phyloP scores from a whole-genome alignment of 2,888 invertebrate species.

The Entomobrya proxima region DNA sequence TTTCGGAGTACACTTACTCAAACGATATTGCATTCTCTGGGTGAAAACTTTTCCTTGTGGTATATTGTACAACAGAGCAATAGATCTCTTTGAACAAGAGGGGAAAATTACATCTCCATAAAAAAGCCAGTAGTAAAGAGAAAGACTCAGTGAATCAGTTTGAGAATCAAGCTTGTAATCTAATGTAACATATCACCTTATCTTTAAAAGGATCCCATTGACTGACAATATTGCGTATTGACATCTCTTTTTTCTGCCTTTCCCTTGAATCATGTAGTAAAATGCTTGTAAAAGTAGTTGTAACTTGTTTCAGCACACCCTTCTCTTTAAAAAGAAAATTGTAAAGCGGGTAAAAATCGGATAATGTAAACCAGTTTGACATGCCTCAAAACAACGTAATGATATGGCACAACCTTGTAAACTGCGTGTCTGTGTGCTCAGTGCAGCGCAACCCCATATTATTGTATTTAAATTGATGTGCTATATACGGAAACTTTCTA shows the following conservation, averaged over 20 bases:
- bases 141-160: not conserved
- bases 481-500: conserved; percentile 3
- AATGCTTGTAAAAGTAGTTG: conserved; percentile 47
- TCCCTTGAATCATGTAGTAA: conserved; percentile 43
- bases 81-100: conserved; percentile 57
- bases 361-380: conserved; percentile 50
- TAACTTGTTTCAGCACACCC: conserved; percentile 63
- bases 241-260: conserved; percentile 41
- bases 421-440: not conserved
- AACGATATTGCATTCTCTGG: not conserved
- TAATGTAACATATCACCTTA: conserved; percentile 65
- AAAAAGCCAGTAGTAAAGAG: conserved; percentile 36
- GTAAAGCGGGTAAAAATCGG: conserved; percentile 33
- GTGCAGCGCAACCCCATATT: not conserved
- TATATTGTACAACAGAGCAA: conserved; percentile 9
- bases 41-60: not conserved
- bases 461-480: conserved; percentile 43
- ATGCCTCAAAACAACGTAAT: conserved; percentile 54
- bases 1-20: not conserved
- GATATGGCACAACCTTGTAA: conserved; percentile 19
- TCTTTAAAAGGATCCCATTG: conserved; percentile 67
- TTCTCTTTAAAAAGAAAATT: conserved; percentile 32
- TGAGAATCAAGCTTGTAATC: conserved; percentile 46
- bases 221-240: conserved; percentile 70
- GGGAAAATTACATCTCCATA: conserved; percentile 64